Conservation (phyloP, 2,113 vertebrate genomes). For the Apodemus sylvaticus region DNA sequence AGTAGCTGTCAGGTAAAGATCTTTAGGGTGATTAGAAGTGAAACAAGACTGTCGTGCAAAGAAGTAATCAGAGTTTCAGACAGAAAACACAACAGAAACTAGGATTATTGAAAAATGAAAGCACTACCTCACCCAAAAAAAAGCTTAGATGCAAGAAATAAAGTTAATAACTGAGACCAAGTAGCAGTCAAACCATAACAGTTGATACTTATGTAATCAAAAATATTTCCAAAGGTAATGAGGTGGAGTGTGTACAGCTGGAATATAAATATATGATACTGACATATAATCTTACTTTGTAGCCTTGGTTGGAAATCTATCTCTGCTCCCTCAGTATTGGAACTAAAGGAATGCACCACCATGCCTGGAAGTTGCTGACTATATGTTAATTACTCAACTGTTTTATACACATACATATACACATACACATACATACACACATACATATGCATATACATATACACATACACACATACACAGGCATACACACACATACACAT, state of each 20-base stretch:
- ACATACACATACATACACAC: not conserved
- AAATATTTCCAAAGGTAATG: slow-evolving; percentile 23
- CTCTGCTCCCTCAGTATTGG: not conserved
- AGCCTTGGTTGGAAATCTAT: not conserved
- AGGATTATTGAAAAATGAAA: slow-evolving; percentile 31
- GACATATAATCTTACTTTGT: not conserved
- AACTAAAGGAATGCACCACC: not conserved
- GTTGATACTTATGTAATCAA: slow-evolving; percentile 20
- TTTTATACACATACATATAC: not conserved
- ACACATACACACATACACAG: no score
- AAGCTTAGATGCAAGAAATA: not conserved
- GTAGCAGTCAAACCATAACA: not conserved
- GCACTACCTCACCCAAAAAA: not conserved
- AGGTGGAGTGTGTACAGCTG: not conserved
- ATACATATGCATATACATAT: no score
- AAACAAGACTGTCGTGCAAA: slow-evolving; percentile 6
- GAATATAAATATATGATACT: not conserved
- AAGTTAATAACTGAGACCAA: not conserved
- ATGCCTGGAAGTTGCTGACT: not conserved
- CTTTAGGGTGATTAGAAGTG: not conserved
- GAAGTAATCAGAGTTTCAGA: not conserved
- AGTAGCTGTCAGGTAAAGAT: not conserved
- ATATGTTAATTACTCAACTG: not conserved
- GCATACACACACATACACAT: rapidly evolving
- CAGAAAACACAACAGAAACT: not conserved